Conservation (phyloP, 2,888 invertebrate genomes). For the Cephalotes varians region DNA sequence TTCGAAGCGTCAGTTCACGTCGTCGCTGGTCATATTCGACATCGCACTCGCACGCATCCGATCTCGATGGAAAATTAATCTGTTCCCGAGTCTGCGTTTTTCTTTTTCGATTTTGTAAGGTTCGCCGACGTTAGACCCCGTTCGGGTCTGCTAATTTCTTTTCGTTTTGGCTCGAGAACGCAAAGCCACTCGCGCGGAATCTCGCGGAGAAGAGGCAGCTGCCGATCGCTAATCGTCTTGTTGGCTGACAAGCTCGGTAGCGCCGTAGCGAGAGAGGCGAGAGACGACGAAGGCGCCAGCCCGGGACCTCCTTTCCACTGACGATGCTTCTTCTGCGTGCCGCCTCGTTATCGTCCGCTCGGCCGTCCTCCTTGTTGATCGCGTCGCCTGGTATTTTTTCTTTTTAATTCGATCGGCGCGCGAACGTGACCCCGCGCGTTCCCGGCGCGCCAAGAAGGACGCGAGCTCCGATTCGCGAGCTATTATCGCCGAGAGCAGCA, state of each 20-base stretch:
- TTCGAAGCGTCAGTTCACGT: constrained; percentile 33
- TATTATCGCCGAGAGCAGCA: constrained; percentile 37
- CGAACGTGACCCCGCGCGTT: constrained; percentile 54
- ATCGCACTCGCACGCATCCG: constrained; percentile 7
- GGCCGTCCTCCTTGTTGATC: constrained; percentile 47
- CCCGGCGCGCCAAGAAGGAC: constrained; percentile 52
- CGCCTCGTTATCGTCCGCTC: constrained; percentile 36
- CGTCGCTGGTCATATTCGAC: constrained; percentile 30
- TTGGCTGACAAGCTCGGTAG: constrained; percentile 64
- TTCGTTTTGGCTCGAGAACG: neutral
- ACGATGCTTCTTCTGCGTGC: constrained; percentile 26
- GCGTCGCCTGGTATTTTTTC: constrained; percentile 21
- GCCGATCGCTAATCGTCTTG: constrained; percentile 63
- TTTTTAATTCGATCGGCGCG: constrained; percentile 38
- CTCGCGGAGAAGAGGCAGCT: constrained; percentile 57
- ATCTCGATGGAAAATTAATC: neutral
- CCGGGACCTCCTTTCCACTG: constrained; percentile 55
- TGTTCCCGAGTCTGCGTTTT: neutral
- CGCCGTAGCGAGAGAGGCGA: constrained; percentile 47
- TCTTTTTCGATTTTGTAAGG: neutral
- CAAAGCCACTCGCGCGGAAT: neutral
- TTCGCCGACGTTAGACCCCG: too few species aligned
- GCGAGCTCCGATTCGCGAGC: constrained; percentile 31
- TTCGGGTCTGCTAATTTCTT: neutral
- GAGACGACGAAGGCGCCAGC: constrained; percentile 64